phyloP scores from a whole-genome alignment of 2,797 vertebrate species.

The Florisuga fusca region DNA sequence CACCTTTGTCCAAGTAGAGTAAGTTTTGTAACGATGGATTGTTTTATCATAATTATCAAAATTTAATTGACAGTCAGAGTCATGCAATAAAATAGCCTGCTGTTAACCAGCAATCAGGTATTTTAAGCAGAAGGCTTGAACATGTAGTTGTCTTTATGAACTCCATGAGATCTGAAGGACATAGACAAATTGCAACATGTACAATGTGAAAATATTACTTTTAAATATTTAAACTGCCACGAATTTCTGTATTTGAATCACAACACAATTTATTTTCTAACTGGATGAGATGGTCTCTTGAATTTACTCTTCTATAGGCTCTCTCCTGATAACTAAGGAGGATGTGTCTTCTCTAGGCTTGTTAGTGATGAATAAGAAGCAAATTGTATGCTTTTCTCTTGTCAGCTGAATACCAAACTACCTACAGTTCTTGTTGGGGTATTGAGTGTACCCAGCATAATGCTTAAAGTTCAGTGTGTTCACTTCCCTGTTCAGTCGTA shows the following conservation, averaged over 20 bases:
- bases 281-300: neutral
- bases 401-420: neutral
- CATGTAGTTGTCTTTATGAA: neutral
- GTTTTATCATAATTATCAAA: neutral
- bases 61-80: neutral
- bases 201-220: neutral
- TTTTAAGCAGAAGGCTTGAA: constrained; percentile 1
- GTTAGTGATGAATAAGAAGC: neutral
- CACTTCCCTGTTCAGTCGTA: neutral
- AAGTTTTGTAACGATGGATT: neutral
- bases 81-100: constrained; percentile 20
- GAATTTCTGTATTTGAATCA: neutral
- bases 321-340: neutral
- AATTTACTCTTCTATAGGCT: neutral
- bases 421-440: neutral
- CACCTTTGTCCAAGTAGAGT: neutral
- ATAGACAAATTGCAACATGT: neutral
- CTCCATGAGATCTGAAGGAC: neutral
- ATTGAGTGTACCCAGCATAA: neutral
- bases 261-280: neutral
- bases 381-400: neutral
- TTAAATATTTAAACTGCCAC: neutral
- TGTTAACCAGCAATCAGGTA: neutral
- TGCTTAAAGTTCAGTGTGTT: neutral
- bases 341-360: neutral